These are phyloP conservation scores for Lottia gigantea DNA, from an alignment of 2,888 invertebrate genomes.

Conservation along the genomic window DNA sequence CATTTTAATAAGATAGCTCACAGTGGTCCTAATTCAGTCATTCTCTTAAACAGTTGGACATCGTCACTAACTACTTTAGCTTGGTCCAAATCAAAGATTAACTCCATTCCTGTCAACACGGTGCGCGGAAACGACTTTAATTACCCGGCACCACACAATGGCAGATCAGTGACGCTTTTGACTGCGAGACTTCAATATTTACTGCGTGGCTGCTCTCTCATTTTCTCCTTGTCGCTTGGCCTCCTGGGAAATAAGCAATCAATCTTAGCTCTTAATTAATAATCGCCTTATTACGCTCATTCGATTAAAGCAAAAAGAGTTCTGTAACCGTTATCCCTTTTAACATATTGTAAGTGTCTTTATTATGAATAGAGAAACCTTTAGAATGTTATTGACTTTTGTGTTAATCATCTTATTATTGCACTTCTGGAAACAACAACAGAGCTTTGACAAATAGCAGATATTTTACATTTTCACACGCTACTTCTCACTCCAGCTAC, in stretches of 20 bases:
- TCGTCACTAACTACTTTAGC: conserved; percentile 25
- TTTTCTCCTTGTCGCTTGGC: neutral
- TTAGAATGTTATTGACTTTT: neutral
- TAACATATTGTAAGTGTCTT: conserved; percentile 9
- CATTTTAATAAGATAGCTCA: too few species aligned
- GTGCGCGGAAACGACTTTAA: conserved; percentile 3
- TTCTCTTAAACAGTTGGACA: conserved; percentile 23
- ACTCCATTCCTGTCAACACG: conserved; percentile 11
- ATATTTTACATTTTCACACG: conserved; percentile 5
- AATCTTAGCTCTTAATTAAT: conserved; percentile 22
- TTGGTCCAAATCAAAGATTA: conserved; percentile 32
- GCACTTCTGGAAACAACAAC: neutral
- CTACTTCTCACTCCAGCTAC: neutral
- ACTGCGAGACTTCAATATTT: neutral
- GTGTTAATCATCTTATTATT: conserved; percentile 2
- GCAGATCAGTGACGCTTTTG: neutral
- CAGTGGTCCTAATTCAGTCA: neutral
- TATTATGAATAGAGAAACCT: conserved; percentile 7
- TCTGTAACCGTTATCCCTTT: conserved; percentile 14
- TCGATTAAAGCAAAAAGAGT: conserved; percentile 28
- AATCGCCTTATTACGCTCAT: conserved; percentile 29
- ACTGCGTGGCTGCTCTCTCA: neutral
- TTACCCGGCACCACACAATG: neutral
- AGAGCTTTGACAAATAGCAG: conserved; percentile 2
- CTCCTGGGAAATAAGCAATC: conserved; percentile 21